Percentiles rank a stretch among this genome's conserved stretches.
phyloP scores from a whole-genome alignment of 2,888 invertebrate genomes.

The Eumacrocentrus americanus region DNA sequence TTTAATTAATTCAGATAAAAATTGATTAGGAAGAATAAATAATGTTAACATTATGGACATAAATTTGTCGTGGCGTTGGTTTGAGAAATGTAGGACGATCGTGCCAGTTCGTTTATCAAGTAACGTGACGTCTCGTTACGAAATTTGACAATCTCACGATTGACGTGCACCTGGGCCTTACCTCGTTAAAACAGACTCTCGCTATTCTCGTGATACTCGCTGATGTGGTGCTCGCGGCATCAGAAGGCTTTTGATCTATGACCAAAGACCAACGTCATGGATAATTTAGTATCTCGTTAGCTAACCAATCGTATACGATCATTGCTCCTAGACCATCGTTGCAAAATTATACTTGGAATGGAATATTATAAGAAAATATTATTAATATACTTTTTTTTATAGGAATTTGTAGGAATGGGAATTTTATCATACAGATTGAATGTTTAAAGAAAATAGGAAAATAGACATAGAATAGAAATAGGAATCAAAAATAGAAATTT shows the following conservation, averaged over 20 bases:
- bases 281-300: constrained; percentile 29
- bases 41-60: too few relatives aligned
- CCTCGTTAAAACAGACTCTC: not conserved
- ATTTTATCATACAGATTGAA: too few relatives aligned
- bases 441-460: too few relatives aligned
- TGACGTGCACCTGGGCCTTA: constrained; percentile 32
- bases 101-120: constrained; percentile 33
- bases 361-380: too few relatives aligned
- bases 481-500: too few relatives aligned
- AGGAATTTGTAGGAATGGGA: too few relatives aligned
- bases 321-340: too few relatives aligned
- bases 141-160: constrained; percentile 37
- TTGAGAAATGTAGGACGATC: constrained; percentile 5
- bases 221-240: constrained; percentile 22
- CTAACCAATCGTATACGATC: constrained; percentile 20
- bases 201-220: too few relatives aligned
- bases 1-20: not conserved
- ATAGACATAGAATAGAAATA: too few relatives aligned
- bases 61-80: too few relatives aligned
- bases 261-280: constrained; percentile 34
- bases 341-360: too few relatives aligned
- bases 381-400: too few relatives aligned
- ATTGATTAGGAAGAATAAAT: not conserved
- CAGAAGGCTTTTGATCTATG: constrained; percentile 43
- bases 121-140: constrained; percentile 33